phyloP scores from a whole-genome alignment of 2,113 vertebrate genomes.

The Jaculus jaculus region DNA sequence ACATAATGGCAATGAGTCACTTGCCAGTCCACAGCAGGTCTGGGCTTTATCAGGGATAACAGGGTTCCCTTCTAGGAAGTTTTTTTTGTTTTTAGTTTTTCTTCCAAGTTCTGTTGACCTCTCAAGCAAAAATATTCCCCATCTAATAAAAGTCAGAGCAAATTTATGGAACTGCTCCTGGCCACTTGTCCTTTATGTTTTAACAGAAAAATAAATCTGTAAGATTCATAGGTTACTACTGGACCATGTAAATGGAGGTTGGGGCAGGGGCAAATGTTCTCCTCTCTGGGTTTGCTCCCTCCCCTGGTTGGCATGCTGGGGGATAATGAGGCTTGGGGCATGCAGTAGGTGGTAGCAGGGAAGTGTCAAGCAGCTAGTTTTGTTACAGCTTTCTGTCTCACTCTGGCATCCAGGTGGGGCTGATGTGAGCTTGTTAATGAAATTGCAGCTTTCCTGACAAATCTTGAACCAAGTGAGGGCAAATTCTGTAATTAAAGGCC shows the following conservation, averaged over 20 bases:
- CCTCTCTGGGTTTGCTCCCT: background rate
- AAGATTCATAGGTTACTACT: slow-evolving; percentile 39
- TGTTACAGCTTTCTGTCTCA: background rate
- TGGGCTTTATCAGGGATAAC: slow-evolving; percentile 56
- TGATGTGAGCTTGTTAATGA: background rate
- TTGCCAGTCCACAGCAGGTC: slow-evolving; percentile 40
- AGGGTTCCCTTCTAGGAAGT: background rate
- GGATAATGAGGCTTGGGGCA: background rate
- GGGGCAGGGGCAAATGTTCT: background rate
- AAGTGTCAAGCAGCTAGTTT: background rate
- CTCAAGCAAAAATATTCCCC: slow-evolving; percentile 44
- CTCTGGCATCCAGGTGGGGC: background rate
- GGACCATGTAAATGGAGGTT: background rate
- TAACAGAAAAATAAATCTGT: slow-evolving; percentile 56
- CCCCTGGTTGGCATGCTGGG: background rate
- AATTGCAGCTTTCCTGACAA: background rate
- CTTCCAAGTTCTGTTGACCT: slow-evolving; percentile 51
- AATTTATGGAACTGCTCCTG: slow-evolving; percentile 56
- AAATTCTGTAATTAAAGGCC: background rate
- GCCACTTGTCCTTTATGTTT: slow-evolving; percentile 58
- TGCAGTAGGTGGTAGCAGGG: background rate
- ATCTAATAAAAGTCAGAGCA: slow-evolving; percentile 65
- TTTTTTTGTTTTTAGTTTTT: background rate
- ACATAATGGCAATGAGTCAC: background rate
- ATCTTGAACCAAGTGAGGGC: background rate